Conservation (phyloP, 2,113 vertebrate species). For the Rattus rattus region DNA sequence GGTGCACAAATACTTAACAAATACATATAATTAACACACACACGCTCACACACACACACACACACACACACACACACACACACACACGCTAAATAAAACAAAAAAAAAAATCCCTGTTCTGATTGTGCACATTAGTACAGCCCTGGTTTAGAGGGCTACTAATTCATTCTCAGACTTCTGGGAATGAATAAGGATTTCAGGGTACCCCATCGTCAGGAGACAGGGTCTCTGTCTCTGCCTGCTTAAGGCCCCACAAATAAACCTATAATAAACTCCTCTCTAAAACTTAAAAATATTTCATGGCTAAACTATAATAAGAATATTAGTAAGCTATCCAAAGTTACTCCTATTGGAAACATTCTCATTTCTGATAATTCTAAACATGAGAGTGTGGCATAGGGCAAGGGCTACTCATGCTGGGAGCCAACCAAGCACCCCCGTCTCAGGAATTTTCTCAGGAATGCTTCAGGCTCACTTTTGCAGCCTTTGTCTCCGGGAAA, state of each 20-base stretch:
- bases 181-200: background rate
- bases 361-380: background rate
- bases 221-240: background rate
- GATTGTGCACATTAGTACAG: background rate
- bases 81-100: background rate
- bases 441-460: too few relatives aligned
- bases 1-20: background rate
- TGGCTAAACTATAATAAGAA: background rate
- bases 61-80: background rate
- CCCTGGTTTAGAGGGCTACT: background rate
- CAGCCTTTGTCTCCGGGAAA: too few relatives aligned
- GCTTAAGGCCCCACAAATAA: background rate
- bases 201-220: background rate
- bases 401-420: background rate
- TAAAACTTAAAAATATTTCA: background rate
- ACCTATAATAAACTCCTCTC: background rate
- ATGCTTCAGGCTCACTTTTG: too few relatives aligned
- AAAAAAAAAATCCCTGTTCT: background rate
- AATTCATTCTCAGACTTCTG: background rate
- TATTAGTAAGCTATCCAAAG: background rate
- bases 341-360: background rate
- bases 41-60: too few relatives aligned
- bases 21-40: background rate
- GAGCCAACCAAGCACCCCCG: too few relatives aligned
- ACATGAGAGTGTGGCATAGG: background rate